A percentile compares a stretch with the other conserved stretches of the same genome.
These are phyloP conservation scores for Pseudomyrmex gracilis DNA, from an alignment of 1,140 invertebrate species.

Conservation along the genomic window DNA sequence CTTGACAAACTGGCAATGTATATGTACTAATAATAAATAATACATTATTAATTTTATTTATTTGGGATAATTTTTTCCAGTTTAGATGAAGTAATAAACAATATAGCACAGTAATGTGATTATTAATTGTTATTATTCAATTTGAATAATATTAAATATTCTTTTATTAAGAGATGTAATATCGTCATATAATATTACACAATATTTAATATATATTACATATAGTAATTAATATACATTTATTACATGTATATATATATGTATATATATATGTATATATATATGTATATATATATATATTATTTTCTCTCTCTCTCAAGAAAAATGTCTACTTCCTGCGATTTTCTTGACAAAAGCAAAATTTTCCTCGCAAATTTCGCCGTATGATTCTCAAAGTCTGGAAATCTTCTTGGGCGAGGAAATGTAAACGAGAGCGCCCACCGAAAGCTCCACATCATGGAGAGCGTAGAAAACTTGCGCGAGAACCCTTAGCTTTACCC, in stretches of 20 bases:
- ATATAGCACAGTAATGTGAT: neutral
- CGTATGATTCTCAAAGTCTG: conserved; percentile 30
- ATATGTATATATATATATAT: neutral
- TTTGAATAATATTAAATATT: too few species aligned
- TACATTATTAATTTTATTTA: neutral
- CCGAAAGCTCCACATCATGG: neutral
- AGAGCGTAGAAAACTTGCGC: neutral
- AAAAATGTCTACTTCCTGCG: neutral
- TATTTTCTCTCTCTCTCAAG: neutral
- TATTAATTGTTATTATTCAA: neutral
- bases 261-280: neutral
- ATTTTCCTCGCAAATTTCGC: conserved; percentile 5
- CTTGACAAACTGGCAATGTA: too few species aligned
- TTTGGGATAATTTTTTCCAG: neutral
- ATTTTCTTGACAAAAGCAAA: neutral
- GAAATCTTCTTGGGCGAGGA: conserved; percentile 24
- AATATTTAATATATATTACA: too few species aligned
- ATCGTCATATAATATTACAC: neutral
- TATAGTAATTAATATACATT: neutral
- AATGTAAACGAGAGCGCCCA: conserved; percentile 56
- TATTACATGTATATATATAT: neutral
- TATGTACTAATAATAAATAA: neutral
- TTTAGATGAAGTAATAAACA: neutral
- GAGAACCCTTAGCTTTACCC: neutral
- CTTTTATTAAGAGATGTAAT: neutral